A percentile compares a stretch with the other conserved stretches of the same genome.
phyloP scores from a whole-genome alignment of 37 sponge, comb jelly and placozoan genomes.

The Eunapius fragilis region DNA sequence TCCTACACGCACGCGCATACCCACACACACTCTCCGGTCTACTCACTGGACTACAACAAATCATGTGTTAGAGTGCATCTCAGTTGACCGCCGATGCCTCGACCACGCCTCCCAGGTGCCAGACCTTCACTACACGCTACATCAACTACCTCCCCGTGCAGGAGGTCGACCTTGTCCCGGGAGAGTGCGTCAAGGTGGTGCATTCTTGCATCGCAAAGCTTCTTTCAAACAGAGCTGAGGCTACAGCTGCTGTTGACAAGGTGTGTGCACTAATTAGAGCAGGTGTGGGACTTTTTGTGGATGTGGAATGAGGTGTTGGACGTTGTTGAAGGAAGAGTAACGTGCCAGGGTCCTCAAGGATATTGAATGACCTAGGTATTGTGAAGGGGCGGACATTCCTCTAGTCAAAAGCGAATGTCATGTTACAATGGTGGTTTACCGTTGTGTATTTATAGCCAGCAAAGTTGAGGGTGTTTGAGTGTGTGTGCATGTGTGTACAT shows the following conservation, averaged over 20 bases:
- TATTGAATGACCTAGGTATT: too few species aligned
- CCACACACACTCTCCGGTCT: background rate
- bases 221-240: constrained; percentile 5
- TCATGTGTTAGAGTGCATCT: background rate
- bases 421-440: too few species aligned
- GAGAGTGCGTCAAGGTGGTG: constrained; percentile 70
- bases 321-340: too few species aligned
- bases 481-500: background rate
- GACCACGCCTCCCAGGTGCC: background rate
- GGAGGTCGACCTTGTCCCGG: constrained; percentile 48
- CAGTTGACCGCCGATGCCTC: background rate
- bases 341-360: too few species aligned
- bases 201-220: constrained; percentile 40
- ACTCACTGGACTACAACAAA: background rate
- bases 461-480: background rate
- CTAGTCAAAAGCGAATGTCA: too few species aligned
- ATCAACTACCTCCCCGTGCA: constrained; percentile 26
- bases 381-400: too few species aligned
- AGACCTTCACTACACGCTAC: constrained; percentile 28
- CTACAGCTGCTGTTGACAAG: background rate
- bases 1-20: background rate
- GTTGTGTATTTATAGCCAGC: too few species aligned
- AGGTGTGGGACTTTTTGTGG: too few species aligned
- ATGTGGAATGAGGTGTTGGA: too few species aligned
- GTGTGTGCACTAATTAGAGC: too few species aligned